Base-by-base conservation (phyloP, 2,888 invertebrate genomes). In the Apodemia zela region DNA sequence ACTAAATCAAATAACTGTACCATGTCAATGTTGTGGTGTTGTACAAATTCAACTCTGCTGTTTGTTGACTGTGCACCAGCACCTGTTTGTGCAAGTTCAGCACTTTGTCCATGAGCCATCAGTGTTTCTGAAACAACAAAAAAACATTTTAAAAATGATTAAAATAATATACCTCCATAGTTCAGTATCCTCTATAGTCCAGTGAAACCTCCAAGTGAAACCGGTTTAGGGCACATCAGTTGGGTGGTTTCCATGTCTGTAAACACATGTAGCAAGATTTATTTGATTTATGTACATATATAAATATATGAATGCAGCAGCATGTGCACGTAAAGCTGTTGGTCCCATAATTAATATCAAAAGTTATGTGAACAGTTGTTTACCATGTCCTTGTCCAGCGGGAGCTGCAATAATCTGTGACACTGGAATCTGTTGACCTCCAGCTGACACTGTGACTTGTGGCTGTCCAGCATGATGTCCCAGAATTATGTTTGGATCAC, bases 1-100 rank as follows among this genome's bases (percentile, higher is more conserved):
- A 85, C 84, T 81, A 64, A 84, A 79, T 89, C 87, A 13, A 42
- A 5, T 42, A 42, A 15, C 4, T 42, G 90, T 91, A 91, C 91
- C 91, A 91, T 89, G 87, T 91, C 90, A 84, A 89, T 87, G 86
- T 85, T 90, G 90, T 92, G 92, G 86, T 92, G 91, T 84, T 89
- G 89, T 80, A 92, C 85, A 89, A 91, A 90, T 77, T 90, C 91
- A 82, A 92, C 88, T 87, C 91, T 89, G 70, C 84, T 89, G 86
- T 83, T 91, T 92, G 63, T 87, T 89, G 72, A 92, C 74, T 67
- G 91, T 68, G 68, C 82, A 84, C 70, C 79, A 75, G 62, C 80
- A 67, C 73, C 74, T 76, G 71, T 91, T 87, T 70, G 84, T 79
- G 72, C 74, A 69, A 51, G 51, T 51, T 51, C 51, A 4, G 8